Percentiles rank a stretch among this genome's conserved stretches.
Evolutionary conservation across 1,140 invertebrate genomes (phyloP).

Genomic region (Drosophila aff.): DNA sequence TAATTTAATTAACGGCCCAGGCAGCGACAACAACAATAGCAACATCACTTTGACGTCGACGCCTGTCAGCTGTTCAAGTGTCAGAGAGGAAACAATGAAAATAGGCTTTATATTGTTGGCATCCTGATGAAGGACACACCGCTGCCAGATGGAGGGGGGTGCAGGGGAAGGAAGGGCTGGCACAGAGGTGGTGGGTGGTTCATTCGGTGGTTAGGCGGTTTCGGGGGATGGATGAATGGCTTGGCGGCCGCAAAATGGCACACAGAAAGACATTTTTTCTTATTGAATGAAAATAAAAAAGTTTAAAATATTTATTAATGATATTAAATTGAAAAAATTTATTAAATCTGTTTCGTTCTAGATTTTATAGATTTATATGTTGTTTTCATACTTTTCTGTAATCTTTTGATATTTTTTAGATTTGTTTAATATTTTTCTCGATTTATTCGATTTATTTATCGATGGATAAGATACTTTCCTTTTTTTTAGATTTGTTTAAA

Average conservation of each 20-base stretch:
- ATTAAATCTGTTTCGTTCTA: no score
- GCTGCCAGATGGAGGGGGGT: constrained; percentile 2
- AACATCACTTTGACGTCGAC: constrained; percentile 46
- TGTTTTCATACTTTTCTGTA: no score
- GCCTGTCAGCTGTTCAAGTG: constrained; percentile 79
- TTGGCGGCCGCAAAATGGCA: constrained; percentile 11
- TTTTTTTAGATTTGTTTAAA: no score
- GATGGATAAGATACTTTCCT: no score
- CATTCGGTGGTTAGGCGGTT: constrained; percentile 6
- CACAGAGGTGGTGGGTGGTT: not conserved
- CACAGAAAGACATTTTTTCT: not conserved
- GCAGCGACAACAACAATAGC: constrained; percentile 45
- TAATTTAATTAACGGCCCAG: constrained; percentile 81
- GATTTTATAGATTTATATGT: no score
- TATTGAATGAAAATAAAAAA: no score
- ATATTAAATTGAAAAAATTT: no score
- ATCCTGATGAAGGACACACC: constrained; percentile 68
- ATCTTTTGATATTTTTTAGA: no score
- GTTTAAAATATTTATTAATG: not conserved
- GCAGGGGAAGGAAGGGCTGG: not conserved
- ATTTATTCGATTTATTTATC: no score
- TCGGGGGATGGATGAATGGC: constrained; percentile 11
- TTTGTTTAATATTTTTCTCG: no score
- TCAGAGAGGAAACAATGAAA: constrained; percentile 76
- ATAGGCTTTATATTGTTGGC: constrained; percentile 79